Base-by-base conservation (phyloP, 2,888 invertebrate species). In the Cenopis cana region DNA sequence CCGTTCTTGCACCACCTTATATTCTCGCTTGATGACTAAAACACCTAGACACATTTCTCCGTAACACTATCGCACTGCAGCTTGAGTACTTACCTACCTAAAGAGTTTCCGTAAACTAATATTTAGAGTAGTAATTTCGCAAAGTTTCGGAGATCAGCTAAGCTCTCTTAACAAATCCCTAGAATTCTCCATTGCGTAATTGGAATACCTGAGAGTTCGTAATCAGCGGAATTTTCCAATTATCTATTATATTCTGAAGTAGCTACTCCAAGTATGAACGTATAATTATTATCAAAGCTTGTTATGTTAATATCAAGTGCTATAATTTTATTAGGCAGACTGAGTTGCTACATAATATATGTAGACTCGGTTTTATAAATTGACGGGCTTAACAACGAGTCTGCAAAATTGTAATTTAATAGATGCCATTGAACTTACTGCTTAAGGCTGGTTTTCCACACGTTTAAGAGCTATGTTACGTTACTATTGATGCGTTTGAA, bases 161-260 rank as follows among this genome's bases (percentile, higher is more conserved):
- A 68, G 66, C 62, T 73, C 70, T 73, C 66, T 67, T 46, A 74
- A 76, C 73, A 75, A 77, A 77, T 77, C 72, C 74, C 70, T 75
- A 38, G 74, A 76, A 78, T 81, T 80, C 74, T 74, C 73, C 69
- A 64, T 65, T 56, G 64, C 76, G 74, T 77, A 76, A 81, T 78
- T 78, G 74, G 71, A 78, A 78, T 77, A 78, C 75, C 76, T 75
- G 73, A 74, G 73, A 74, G 72, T 66, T 70, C 56, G 66, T 68
- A 74, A 75, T 75, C 74, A 78, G 75, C 68, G 77, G 73, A 75
- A 77, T 77, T 74, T 74, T 50, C 68, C 68, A 73, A 75, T 66
- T 60, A 41, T 57, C 73, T 73, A 71, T 75, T 41, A 65, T 75
- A 70, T 65, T 74, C 69, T 67, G 60, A 59, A 61, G 64, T 54